Evolutionary conservation across 2,888 invertebrate species (phyloP), one percentile per base, ranked within the genome.

Genomic region (Anorthoa munda): DNA sequence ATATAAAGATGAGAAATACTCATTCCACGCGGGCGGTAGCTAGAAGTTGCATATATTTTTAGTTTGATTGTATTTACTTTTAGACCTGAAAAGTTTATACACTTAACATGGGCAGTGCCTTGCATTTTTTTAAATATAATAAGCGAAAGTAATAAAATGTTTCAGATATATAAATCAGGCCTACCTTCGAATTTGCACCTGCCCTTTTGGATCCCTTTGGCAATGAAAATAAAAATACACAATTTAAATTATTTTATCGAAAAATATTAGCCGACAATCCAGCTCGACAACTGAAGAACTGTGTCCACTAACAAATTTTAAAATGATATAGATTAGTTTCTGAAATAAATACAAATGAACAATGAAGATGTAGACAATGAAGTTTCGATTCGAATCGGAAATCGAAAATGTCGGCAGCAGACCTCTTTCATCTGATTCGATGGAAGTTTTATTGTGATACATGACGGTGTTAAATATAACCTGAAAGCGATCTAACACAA

Each of bases 141-240:
- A 51, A 51, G 15, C 31, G 1, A 18, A 63, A 26, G 46, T 55
- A 1, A 53, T 51, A 31, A 65, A 51, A 58, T 11, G 18, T 71
- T 69, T 70, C 12, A 75, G 0, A 68, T 68, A 21, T 59, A 17
- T 18, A 71, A 66, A 55, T 67, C n/a, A 68, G 51, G 58, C 82
- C 71, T 77, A 77, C 80, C 74, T 80, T 83, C 53, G 83, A 83
- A 81, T 74, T 81, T 17, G 72, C 78, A 68, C 69, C 71, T 55
- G 66, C 75, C 51, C 81, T 78, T 81, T 81, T 81, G 66, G 81
- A 78, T 75, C 81, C 81, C 81, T 81, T 78, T 70, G 65, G 70
- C 69, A 71, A 77, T 75, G 69, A 71, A 76, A 55, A 79, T 66
- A 77, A 72, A 72, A 71, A 81, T 13, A 81, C 67, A 79, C 0